phyloP scores from a whole-genome alignment of 2,113 vertebrate genomes.

The Calidris pugnax region DNA sequence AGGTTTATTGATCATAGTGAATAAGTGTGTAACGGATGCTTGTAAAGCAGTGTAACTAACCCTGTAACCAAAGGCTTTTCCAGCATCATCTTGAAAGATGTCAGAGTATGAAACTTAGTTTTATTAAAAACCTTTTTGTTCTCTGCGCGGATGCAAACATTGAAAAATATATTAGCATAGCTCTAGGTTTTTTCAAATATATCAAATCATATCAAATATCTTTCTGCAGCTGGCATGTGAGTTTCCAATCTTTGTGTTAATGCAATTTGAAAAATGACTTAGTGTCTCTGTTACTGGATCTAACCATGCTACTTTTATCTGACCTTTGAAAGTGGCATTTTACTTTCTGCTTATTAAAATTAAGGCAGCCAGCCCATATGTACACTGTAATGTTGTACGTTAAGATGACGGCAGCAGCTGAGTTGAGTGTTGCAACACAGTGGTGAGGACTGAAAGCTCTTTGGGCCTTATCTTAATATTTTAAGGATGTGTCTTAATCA shows the following conservation, averaged over 20 bases:
- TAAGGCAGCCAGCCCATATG: neutral
- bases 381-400: neutral
- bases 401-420: neutral
- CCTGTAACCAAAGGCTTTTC: neutral
- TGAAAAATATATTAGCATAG: neutral
- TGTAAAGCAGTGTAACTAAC: neutral
- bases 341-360: neutral
- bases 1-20: neutral
- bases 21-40: neutral
- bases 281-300: neutral
- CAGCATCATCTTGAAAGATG: neutral
- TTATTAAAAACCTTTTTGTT: neutral
- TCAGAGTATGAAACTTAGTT: neutral
- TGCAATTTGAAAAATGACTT: neutral
- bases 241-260: neutral
- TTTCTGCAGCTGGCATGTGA: neutral
- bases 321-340: neutral
- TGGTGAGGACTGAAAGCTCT: neutral
- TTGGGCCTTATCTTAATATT: neutral
- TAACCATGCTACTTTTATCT: neutral
- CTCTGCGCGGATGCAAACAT: neutral
- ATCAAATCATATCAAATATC: neutral
- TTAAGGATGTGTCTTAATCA: neutral
- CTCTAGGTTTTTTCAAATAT: neutral
- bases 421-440: neutral